Evolutionary conservation across 2,113 vertebrate species (phyloP).

Genomic region (Hyaena hyaena): DNA sequence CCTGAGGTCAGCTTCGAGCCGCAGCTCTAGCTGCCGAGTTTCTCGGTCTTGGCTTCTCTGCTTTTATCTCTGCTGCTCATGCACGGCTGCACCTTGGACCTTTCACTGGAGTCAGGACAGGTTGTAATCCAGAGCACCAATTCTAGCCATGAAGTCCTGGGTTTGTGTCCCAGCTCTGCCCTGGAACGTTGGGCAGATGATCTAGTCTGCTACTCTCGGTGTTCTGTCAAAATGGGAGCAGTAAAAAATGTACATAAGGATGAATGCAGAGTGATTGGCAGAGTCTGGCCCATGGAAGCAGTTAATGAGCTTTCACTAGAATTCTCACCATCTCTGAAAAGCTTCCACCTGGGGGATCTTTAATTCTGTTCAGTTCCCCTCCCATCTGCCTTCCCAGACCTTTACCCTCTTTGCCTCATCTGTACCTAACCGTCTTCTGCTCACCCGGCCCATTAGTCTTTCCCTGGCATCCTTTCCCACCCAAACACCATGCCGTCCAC

Average conservation of each 20-base stretch:
- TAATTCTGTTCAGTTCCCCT: not conserved
- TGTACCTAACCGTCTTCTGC: not conserved
- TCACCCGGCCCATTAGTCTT: rapidly evolving
- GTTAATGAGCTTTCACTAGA: no score
- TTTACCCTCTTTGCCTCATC: no score
- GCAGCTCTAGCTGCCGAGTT: rapidly evolving
- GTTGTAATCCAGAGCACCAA: not conserved
- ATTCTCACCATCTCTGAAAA: not conserved
- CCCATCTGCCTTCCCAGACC: not conserved
- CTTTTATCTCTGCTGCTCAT: rapidly evolving
- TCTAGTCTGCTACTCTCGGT: not conserved
- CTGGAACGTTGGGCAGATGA: not conserved
- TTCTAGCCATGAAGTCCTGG: not conserved
- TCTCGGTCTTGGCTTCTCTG: not conserved
- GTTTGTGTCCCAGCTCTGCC: not conserved
- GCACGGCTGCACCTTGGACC: not conserved
- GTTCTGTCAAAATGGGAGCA: not conserved
- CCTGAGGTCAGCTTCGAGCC: not conserved
- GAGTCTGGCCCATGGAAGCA: not conserved
- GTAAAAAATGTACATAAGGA: not conserved
- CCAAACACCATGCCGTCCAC: rapidly evolving
- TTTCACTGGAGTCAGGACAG: not conserved
- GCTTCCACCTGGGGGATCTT: not conserved
- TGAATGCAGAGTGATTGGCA: rapidly evolving
- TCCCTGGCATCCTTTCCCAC: not conserved